A percentile compares a stretch with the other conserved stretches of the same genome.
Evolutionary conservation across 2,888 invertebrate genomes (phyloP).

Genomic region (Mantis religiosa): DNA sequence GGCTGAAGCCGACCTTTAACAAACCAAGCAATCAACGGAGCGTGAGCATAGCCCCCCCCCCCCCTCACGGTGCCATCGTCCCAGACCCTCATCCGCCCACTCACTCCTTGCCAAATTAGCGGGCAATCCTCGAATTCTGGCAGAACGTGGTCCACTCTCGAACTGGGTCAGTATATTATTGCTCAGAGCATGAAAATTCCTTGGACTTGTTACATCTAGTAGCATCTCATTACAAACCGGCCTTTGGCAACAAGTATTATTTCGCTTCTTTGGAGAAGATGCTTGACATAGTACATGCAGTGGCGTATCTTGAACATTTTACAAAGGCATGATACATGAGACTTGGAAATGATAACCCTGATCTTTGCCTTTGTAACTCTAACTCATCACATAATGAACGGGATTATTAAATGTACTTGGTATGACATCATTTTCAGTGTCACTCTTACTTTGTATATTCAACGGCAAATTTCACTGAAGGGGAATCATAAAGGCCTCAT

Average conservation of each 20-base stretch:
- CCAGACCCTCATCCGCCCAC: not conserved
- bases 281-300: no score
- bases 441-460: no score
- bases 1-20: not conserved
- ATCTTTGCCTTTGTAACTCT: no score
- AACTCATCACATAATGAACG: no score
- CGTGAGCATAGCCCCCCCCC: not conserved
- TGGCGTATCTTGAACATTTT: no score
- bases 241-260: not conserved
- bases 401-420: no score
- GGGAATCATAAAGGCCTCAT: no score
- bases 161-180: not conserved
- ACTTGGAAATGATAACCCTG: no score
- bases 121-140: not conserved
- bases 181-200: not conserved
- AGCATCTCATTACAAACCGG: not conserved
- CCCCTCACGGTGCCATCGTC: not conserved
- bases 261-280: no score
- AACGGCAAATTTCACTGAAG: no score
- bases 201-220: not conserved
- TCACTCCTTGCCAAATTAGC: not conserved
- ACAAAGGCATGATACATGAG: no score
- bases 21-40: not conserved
- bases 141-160: not conserved
- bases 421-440: no score